These are phyloP conservation scores for Mycteria americana DNA, from an alignment of 2,797 vertebrate species.

Conservation along the genomic window DNA sequence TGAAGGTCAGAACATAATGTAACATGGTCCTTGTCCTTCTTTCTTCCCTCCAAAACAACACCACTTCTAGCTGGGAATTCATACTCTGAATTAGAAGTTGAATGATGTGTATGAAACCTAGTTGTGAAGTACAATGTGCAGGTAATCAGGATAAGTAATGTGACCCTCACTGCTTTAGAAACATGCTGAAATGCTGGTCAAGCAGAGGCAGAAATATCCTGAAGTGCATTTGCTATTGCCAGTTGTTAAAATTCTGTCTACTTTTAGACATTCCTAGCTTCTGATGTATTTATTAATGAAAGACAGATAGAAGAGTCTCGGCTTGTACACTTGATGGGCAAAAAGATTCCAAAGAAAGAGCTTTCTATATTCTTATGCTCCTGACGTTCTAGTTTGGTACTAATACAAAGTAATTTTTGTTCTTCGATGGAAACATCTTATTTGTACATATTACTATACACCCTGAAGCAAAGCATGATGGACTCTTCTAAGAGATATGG, in stretches of 20 bases:
- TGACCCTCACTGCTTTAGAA: not conserved
- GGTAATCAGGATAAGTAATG: not conserved
- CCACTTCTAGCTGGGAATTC: not conserved
- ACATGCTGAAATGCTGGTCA: not conserved
- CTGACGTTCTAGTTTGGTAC: not conserved
- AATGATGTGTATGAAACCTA: not conserved
- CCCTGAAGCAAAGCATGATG: not conserved
- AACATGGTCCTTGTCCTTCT: not conserved
- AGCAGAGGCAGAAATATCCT: not conserved
- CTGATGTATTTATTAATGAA: not conserved
- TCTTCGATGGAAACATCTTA: not conserved
- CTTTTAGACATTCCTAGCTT: not conserved
- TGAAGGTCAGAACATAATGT: not conserved
- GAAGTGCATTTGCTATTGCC: not conserved
- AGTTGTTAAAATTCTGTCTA: not conserved
- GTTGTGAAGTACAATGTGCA: not conserved
- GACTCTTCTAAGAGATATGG: not conserved
- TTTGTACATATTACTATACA: not conserved
- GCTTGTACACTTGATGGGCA: not conserved
- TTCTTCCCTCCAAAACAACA: not conserved
- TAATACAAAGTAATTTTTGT: not conserved
- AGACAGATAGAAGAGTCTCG: not conserved
- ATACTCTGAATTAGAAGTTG: not conserved
- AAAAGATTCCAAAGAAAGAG: not conserved
- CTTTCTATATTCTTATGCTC: not conserved